Conservation (phyloP, 2,113 vertebrate genomes). For the Corvus moneduloides region DNA sequence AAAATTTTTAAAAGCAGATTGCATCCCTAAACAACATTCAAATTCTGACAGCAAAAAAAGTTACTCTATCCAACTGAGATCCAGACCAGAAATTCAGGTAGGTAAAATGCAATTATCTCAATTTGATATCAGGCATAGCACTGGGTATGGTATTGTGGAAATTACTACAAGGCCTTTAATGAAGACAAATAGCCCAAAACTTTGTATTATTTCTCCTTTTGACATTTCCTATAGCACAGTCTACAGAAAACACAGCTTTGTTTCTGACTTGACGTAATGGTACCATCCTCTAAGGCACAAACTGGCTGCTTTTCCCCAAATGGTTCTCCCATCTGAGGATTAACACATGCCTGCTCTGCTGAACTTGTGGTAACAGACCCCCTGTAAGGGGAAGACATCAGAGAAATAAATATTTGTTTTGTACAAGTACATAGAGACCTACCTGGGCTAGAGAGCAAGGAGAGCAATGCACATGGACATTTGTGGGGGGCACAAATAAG, state of each 20-base stretch:
- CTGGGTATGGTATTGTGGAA: not conserved
- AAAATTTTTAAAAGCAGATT: not conserved
- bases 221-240: not conserved
- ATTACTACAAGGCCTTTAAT: not conserved
- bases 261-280: not conserved
- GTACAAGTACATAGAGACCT: not conserved
- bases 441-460: not conserved
- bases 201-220: not conserved
- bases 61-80: not conserved
- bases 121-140: not conserved
- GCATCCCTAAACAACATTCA: not conserved
- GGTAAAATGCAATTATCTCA: constrained; percentile 6
- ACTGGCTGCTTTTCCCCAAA: not conserved
- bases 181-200: not conserved
- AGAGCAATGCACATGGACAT: not conserved
- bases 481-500: not conserved
- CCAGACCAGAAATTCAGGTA: not conserved
- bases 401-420: not conserved
- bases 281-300: not conserved
- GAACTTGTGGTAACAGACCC: not conserved
- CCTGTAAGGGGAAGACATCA: not conserved
- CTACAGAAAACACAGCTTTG: not conserved
- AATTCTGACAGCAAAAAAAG: not conserved
- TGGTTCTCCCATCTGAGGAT: not conserved
- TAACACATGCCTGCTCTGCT: not conserved